A percentile compares a stretch with the other conserved stretches of the same genome.
Conservation (phyloP, 2,797 vertebrate genomes). For the Podargus strigoides region DNA sequence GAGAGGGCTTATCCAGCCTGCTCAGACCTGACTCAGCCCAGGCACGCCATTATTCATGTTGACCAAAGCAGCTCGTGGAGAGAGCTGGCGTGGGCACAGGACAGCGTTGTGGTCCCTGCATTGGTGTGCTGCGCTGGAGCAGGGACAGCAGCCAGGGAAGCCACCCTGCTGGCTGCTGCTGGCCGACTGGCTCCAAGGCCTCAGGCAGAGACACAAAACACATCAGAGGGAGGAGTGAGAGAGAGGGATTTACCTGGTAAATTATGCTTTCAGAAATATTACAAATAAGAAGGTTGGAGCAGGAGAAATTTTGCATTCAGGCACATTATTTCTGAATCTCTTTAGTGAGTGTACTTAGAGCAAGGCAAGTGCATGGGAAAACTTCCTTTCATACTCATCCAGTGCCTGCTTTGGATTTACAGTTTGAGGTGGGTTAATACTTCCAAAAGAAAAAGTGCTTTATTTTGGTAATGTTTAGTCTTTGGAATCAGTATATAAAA, state of each 20-base stretch:
- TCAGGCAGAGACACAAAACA: not conserved
- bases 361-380: not conserved
- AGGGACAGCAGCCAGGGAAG: not conserved
- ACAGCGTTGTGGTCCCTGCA: fast-evolving
- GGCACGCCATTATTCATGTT: not conserved
- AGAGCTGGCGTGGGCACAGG: not conserved
- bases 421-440: not conserved
- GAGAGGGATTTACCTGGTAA: not conserved
- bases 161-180: too few species aligned
- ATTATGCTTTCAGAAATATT: not conserved
- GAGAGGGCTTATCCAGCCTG: not conserved
- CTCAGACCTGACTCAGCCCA: not conserved
- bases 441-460: not conserved
- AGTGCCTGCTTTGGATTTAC: not conserved
- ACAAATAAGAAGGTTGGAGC: not conserved
- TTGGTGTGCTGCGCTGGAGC: not conserved
- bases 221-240: not conserved
- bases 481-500: not conserved
- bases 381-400: not conserved
- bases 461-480: not conserved
- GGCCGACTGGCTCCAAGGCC: not conserved
- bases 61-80: not conserved
- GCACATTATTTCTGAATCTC: not conserved
- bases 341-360: not conserved
- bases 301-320: not conserved